A percentile compares a stretch with the other conserved stretches of the same genome.
These are phyloP conservation scores for Sphaerophoria taeniata DNA, from an alignment of 2,888 invertebrate genomes.

Conservation along the genomic window DNA sequence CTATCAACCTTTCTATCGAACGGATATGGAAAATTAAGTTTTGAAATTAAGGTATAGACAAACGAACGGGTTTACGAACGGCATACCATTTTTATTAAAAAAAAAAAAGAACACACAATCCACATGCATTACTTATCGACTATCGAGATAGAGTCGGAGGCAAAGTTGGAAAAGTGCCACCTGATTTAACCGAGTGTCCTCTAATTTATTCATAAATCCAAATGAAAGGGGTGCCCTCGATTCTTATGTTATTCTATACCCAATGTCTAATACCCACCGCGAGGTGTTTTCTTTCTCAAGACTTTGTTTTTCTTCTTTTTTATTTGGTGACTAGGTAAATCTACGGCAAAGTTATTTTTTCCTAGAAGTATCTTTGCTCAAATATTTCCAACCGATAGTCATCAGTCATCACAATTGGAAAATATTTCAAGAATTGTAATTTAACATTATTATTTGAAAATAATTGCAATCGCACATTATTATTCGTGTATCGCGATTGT, in stretches of 20 bases:
- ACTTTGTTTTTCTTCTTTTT: too few relatives aligned
- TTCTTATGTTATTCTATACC: background rate
- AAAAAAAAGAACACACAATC: background rate
- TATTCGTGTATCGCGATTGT: background rate
- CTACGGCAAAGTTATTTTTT: slow-evolving; percentile 8
- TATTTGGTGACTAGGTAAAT: too few relatives aligned
- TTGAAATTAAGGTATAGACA: slow-evolving; percentile 33
- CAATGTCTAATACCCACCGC: background rate
- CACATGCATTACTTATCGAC: background rate
- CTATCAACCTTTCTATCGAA: slow-evolving; percentile 31
- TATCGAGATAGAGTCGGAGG: slow-evolving; percentile 26
- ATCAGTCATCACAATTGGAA: slow-evolving; percentile 39
- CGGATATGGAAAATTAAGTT: slow-evolving; percentile 65
- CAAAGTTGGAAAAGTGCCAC: slow-evolving; percentile 66
- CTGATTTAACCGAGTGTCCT: slow-evolving; percentile 64
- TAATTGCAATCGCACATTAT: slow-evolving; percentile 67
- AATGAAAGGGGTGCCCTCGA: slow-evolving; percentile 65
- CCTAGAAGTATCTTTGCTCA: slow-evolving; percentile 23
- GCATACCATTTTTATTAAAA: slow-evolving; percentile 4
- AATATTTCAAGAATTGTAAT: slow-evolving; percentile 61
- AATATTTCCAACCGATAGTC: slow-evolving; percentile 18
- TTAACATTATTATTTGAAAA: slow-evolving; percentile 58
- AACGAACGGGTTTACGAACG: slow-evolving; percentile 19
- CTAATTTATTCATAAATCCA: slow-evolving; percentile 64
- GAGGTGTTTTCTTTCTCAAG: slow-evolving; percentile 63